phyloP scores from a whole-genome alignment of 2,888 invertebrate genomes.

The Drosophila villosipedis region DNA sequence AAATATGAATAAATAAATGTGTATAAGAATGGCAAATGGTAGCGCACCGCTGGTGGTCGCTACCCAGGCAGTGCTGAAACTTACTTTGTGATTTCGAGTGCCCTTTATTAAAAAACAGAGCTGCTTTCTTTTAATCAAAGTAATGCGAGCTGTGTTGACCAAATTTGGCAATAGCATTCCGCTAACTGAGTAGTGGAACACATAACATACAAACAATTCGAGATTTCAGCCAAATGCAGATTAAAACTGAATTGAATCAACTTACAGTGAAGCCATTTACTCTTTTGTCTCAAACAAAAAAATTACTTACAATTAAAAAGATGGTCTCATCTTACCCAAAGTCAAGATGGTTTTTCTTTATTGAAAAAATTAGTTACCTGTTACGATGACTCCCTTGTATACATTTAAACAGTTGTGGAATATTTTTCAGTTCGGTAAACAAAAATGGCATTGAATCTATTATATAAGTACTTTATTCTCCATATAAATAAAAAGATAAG shows the following conservation, averaged over 20 bases:
- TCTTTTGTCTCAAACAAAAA: not conserved
- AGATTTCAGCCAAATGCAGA: not conserved
- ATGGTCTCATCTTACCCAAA: not conserved
- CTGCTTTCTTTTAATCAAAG: not conserved
- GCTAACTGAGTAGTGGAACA: too few relatives aligned
- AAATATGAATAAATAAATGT: conserved; percentile 11
- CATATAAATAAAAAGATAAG: not conserved
- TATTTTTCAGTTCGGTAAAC: not conserved
- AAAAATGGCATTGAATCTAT: conserved; percentile 7
- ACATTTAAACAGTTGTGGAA: not conserved
- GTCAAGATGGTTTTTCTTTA: not conserved
- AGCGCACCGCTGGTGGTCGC: conserved; percentile 53
- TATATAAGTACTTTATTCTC: conserved; percentile 31
- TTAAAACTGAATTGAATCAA: not conserved
- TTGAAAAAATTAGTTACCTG: not conserved
- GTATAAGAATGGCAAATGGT: conserved; percentile 34
- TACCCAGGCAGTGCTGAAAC: conserved; percentile 46
- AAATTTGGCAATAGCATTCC: conserved; percentile 21
- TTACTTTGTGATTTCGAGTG: conserved; percentile 40
- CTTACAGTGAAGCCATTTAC: conserved; percentile 1
- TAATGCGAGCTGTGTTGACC: conserved; percentile 16
- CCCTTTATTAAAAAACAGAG: conserved; percentile 57
- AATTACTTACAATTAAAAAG: too few relatives aligned
- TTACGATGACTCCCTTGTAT: not conserved
- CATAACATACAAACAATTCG: not conserved